phyloP scores from a whole-genome alignment of 2,113 vertebrate genomes.

The Myanophis thanlyinensis region DNA sequence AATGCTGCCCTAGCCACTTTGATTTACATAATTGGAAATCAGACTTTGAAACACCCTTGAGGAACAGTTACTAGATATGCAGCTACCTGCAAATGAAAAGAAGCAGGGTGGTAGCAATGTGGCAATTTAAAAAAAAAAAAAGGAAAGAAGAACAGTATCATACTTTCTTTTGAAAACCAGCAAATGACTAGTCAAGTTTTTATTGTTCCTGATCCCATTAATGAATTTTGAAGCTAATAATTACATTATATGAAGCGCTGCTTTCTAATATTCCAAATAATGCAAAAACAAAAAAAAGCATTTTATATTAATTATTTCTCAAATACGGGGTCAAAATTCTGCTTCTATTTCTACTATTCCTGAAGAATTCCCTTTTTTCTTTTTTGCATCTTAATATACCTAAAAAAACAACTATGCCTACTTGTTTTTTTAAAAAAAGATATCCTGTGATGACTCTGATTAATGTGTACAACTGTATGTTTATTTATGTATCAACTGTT shows the following conservation, averaged over 20 bases:
- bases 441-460: not conserved
- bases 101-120: not conserved
- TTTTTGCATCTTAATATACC: not conserved
- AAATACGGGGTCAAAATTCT: not conserved
- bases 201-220: not conserved
- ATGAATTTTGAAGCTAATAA: conserved; percentile 17
- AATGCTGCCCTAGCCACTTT: conserved; percentile 51
- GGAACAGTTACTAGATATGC: not conserved
- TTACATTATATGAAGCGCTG: not conserved
- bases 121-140: not conserved
- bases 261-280: not conserved
- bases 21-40: conserved; percentile 44
- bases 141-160: not conserved
- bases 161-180: not conserved
- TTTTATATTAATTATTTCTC: not conserved
- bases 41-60: conserved; percentile 36
- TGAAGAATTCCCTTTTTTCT: not conserved
- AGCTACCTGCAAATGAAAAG: conserved; percentile 28
- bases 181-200: not conserved
- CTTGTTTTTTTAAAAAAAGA: not conserved
- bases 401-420: not conserved
- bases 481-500: not conserved
- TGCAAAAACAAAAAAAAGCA: not conserved
- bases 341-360: not conserved
- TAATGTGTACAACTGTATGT: not conserved